A percentile compares a stretch with the other conserved stretches of the same genome.
These are phyloP conservation scores for Bicyclus anynana DNA, from an alignment of 1,140 invertebrate genomes.

Conservation along the genomic window DNA sequence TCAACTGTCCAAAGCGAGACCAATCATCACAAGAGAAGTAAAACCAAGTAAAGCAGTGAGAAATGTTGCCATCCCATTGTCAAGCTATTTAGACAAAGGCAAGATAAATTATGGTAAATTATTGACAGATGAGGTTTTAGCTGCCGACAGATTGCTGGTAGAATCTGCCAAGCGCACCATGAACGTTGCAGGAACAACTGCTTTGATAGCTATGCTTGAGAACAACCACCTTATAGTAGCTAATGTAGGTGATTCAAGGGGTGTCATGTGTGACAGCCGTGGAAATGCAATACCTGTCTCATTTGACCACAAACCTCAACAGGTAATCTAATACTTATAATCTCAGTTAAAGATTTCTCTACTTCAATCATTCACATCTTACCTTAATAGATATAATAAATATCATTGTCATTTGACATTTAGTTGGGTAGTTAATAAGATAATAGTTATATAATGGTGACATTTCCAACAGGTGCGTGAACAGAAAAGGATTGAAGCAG, in stretches of 20 bases:
- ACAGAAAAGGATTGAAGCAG: constrained; percentile 91
- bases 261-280: constrained; percentile 94
- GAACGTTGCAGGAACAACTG: constrained; percentile 96
- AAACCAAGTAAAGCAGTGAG: constrained; percentile 60
- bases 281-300: constrained; percentile 94
- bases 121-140: constrained; percentile 90
- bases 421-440: too few relatives aligned
- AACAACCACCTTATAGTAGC: constrained; percentile 91
- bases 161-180: constrained; percentile 88
- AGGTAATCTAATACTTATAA: constrained; percentile 78
- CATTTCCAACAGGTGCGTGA: constrained; percentile 83
- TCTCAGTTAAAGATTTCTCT: background rate
- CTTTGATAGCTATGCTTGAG: constrained; percentile 91
- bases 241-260: constrained; percentile 97
- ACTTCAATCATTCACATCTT: too few relatives aligned
- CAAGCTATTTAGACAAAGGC: constrained; percentile 82
- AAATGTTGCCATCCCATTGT: constrained; percentile 53
- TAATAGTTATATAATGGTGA: background rate
- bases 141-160: constrained; percentile 87
- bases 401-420: too few relatives aligned
- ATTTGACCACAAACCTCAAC: constrained; percentile 97
- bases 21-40: constrained; percentile 83
- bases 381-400: too few relatives aligned
- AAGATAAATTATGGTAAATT: constrained; percentile 88
- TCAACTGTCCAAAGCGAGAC: constrained; percentile 80